phyloP scores from a whole-genome alignment of 2,888 invertebrate genomes.

The Eupithecia inturbata region DNA sequence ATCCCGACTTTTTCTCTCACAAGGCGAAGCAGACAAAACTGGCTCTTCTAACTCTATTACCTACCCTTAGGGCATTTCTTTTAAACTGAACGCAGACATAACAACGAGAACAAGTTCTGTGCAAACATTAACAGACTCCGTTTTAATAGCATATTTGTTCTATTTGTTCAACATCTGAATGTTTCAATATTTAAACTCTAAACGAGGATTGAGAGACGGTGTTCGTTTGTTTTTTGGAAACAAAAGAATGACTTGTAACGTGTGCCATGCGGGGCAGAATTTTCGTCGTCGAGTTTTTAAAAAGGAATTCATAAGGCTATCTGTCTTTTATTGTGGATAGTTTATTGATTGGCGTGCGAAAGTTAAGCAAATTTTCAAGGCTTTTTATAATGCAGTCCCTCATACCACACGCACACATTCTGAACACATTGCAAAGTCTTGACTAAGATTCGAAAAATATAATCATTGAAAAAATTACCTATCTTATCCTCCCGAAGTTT shows the following conservation, averaged over 20 bases:
- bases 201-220: slow-evolving; percentile 1
- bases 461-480: background rate
- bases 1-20: background rate
- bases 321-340: background rate
- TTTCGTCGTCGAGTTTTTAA: background rate
- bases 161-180: slow-evolving; percentile 45
- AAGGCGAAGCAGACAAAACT: background rate
- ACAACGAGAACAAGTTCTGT: slow-evolving; percentile 43
- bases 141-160: slow-evolving; percentile 42
- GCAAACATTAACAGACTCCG: slow-evolving; percentile 43
- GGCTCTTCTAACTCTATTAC: slow-evolving; percentile 12
- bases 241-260: slow-evolving; percentile 6
- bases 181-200: slow-evolving; percentile 46
- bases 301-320: background rate
- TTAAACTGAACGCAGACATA: slow-evolving; percentile 17
- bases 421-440: background rate
- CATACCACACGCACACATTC: background rate
- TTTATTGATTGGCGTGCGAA: background rate
- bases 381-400: background rate
- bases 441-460: background rate
- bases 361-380: background rate
- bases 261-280: background rate
- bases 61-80: slow-evolving; percentile 7
- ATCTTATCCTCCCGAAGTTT: background rate
- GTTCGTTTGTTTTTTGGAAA: slow-evolving; percentile 11